Conservation (phyloP, 2,888 invertebrate species). For the Drosophila picticornis region DNA sequence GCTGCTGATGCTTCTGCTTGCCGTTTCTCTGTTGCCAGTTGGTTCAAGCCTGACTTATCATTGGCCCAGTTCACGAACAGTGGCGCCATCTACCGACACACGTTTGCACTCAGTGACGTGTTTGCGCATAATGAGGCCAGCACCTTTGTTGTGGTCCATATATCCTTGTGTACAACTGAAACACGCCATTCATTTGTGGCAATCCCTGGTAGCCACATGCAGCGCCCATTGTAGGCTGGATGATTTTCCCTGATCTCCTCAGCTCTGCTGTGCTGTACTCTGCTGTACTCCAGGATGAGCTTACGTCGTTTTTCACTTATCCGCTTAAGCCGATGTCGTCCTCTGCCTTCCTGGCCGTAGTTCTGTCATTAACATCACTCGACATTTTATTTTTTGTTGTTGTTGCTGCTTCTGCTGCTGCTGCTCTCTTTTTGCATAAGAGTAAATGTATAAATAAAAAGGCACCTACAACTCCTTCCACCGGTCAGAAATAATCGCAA, state of each 20-base stretch:
- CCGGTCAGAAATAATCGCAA: slow-evolving; percentile 42
- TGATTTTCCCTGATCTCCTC: slow-evolving; percentile 6
- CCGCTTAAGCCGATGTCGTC: slow-evolving; percentile 30
- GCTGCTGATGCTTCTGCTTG: slow-evolving; percentile 5
- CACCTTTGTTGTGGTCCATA: slow-evolving; percentile 60
- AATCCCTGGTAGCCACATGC: slow-evolving; percentile 35
- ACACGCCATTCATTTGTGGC: slow-evolving; percentile 62
- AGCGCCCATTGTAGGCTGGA: slow-evolving; percentile 5
- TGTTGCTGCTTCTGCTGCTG: slow-evolving; percentile 5
- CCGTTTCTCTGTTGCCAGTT: slow-evolving; percentile 4
- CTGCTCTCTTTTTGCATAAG: slow-evolving; percentile 13
- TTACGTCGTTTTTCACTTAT: slow-evolving; percentile 61
- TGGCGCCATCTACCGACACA: slow-evolving; percentile 19
- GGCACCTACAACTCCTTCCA: slow-evolving; percentile 6
- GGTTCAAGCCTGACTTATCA: slow-evolving; percentile 47
- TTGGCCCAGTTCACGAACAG: slow-evolving; percentile 24
- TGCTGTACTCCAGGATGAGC: slow-evolving; percentile 16
- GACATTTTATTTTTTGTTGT: slow-evolving; percentile 30
- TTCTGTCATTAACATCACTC: slow-evolving; percentile 56
- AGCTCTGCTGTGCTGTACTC: not conserved
- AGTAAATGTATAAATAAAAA: slow-evolving; percentile 15
- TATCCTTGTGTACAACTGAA: slow-evolving; percentile 49
- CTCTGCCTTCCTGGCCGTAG: slow-evolving; percentile 11
- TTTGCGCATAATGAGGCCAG: slow-evolving; percentile 62
- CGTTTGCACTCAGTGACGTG: slow-evolving; percentile 46